Evolutionary conservation across 1,140 invertebrate species (phyloP).

Genomic region (Lethocerus indicus): DNA sequence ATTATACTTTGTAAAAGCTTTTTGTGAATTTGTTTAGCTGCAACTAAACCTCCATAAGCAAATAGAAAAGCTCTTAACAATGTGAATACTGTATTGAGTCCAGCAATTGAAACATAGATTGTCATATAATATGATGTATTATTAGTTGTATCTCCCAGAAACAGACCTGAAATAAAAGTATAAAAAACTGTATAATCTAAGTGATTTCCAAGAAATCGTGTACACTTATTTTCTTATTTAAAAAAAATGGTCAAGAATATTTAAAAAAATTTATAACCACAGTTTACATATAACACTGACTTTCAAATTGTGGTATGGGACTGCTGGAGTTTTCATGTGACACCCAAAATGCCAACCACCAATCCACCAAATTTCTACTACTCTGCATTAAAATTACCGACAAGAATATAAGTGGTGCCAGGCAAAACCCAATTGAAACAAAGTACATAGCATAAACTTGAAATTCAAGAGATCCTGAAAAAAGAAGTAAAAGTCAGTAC

Average conservation of each 20-base stretch:
- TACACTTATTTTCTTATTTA: no score
- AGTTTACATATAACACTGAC: background rate
- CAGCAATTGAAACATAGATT: constrained; percentile 65
- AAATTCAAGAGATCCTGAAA: constrained; percentile 43
- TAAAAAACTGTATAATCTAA: background rate
- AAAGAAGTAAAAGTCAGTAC: no score
- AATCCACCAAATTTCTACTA: constrained; percentile 66
- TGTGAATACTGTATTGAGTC: constrained; percentile 71
- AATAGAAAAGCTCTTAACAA: constrained; percentile 85
- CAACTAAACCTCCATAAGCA: constrained; percentile 84
- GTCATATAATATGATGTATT: constrained; percentile 49
- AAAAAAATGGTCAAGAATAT: no score
- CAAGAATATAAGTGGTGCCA: constrained; percentile 50
- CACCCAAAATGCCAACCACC: constrained; percentile 71
- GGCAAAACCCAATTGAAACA: constrained; percentile 49
- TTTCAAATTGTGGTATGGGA: background rate
- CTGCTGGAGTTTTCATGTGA: constrained; percentile 23
- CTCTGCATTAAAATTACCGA: constrained; percentile 60
- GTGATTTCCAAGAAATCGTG: background rate
- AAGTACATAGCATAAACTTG: constrained; percentile 65
- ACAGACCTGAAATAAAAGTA: background rate
- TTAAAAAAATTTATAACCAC: background rate
- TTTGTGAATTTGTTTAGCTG: constrained; percentile 69
- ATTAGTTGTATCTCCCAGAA: background rate
- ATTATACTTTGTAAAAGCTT: constrained; percentile 57